These are phyloP conservation scores for Stenodera caucasica DNA, from an alignment of 2,888 invertebrate genomes.

Conservation along the genomic window DNA sequence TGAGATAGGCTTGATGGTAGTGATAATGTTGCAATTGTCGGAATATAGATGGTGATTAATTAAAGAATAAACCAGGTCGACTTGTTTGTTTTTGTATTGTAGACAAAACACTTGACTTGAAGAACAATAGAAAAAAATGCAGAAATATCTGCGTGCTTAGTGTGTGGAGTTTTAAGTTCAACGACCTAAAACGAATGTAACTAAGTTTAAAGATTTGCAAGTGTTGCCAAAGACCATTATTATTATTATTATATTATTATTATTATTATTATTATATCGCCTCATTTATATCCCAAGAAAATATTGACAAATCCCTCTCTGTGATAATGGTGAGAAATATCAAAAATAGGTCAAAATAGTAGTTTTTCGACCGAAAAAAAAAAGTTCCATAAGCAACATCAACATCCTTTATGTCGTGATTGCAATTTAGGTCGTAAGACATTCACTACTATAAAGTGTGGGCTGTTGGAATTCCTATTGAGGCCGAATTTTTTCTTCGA, in stretches of 20 bases:
- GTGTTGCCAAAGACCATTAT: slow-evolving; percentile 25
- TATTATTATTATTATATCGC: too few relatives aligned
- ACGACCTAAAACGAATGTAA: slow-evolving; percentile 13
- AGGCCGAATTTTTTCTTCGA: slow-evolving; percentile 12
- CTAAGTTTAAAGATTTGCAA: slow-evolving; percentile 23
- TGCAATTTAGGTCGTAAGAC: slow-evolving; percentile 22
- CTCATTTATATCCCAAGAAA: neutral
- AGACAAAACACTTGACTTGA: slow-evolving; percentile 21
- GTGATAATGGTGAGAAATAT: too few relatives aligned
- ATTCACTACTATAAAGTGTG: slow-evolving; percentile 18
- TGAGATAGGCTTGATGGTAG: too few relatives aligned
- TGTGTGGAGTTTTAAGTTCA: slow-evolving; percentile 8
- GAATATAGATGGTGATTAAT: neutral
- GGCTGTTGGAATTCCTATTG: slow-evolving; percentile 16
- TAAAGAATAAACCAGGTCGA: slow-evolving; percentile 5
- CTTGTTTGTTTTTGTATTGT: slow-evolving; percentile 10
- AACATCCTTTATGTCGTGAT: slow-evolving; percentile 14
- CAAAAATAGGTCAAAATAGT: neutral
- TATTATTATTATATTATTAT: too few relatives aligned
- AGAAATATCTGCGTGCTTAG: slow-evolving; percentile 16
- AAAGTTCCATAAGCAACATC: neutral
- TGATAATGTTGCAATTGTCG: neutral
- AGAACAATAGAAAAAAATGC: slow-evolving; percentile 25
- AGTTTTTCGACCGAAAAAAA: neutral
- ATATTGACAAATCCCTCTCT: slow-evolving; percentile 6